These are phyloP conservation scores for Eristalis intricaria DNA, from an alignment of 2,888 invertebrate genomes.

Conservation along the genomic window DNA sequence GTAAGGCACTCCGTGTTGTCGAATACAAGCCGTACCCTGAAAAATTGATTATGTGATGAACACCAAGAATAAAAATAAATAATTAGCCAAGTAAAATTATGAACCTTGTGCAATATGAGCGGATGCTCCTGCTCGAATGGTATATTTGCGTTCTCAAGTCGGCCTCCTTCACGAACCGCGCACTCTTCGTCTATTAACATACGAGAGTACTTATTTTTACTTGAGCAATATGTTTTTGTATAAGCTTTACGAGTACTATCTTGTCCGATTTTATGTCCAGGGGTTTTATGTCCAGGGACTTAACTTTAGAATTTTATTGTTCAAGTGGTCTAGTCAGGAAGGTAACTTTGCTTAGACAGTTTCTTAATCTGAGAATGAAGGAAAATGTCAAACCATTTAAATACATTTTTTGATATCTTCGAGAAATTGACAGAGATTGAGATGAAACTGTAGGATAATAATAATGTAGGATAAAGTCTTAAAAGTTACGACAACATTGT, in stretches of 20 bases:
- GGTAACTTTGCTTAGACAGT: too few relatives aligned
- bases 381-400: too few relatives aligned
- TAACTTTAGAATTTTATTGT: too few relatives aligned
- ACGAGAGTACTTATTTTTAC: slow-evolving; percentile 27
- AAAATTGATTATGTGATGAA: slow-evolving; percentile 43
- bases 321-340: too few relatives aligned
- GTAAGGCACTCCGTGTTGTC: too few relatives aligned
- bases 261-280: slow-evolving; percentile 31
- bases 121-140: slow-evolving; percentile 65
- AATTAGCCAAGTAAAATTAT: slow-evolving; percentile 39
- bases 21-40: slow-evolving; percentile 52
- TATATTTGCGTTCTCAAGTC: slow-evolving; percentile 57
- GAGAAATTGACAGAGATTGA: too few relatives aligned
- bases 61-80: slow-evolving; percentile 45
- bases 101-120: slow-evolving; percentile 58
- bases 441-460: too few relatives aligned
- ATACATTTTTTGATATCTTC: too few relatives aligned
- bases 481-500: too few relatives aligned
- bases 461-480: too few relatives aligned
- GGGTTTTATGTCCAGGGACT: background rate
- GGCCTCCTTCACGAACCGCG: slow-evolving; percentile 64
- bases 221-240: slow-evolving; percentile 32
- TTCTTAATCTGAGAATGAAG: too few relatives aligned
- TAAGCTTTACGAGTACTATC: slow-evolving; percentile 19
- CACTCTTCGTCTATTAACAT: slow-evolving; percentile 63